Evolutionary conservation across 2,888 invertebrate species (phyloP).

Genomic region (Zaprionus obscuricornis): DNA sequence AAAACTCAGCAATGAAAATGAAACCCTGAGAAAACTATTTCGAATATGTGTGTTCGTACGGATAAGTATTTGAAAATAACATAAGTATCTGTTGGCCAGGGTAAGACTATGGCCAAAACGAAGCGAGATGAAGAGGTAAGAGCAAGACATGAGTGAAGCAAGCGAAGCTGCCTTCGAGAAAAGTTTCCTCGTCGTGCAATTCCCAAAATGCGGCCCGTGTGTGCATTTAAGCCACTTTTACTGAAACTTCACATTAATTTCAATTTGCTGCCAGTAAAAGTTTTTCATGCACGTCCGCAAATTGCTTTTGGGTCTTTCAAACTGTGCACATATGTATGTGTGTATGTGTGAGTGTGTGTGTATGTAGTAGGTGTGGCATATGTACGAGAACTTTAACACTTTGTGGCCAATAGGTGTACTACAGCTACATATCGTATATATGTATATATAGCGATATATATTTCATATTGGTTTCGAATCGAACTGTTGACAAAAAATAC

Average conservation of each 20-base stretch:
- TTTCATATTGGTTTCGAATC: conserved; percentile 15
- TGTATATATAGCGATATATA: conserved; percentile 17
- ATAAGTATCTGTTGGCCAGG: conserved; percentile 61
- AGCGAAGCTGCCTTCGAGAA: conserved; percentile 27
- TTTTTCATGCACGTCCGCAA: conserved; percentile 80
- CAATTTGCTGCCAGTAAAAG: conserved; percentile 79
- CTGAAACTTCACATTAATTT: conserved; percentile 81
- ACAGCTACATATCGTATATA: too few relatives aligned
- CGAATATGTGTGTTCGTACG: conserved; percentile 36
- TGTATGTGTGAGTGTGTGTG: conserved; percentile 4
- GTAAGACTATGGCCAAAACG: conserved; percentile 14
- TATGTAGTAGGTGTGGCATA: conserved; percentile 35
- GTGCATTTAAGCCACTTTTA: conserved; percentile 80
- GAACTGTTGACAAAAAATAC: conserved; percentile 8
- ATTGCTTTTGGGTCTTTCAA: conserved; percentile 70
- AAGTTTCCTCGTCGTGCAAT: conserved; percentile 63
- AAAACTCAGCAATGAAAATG: conserved; percentile 63
- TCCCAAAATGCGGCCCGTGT: conserved; percentile 80
- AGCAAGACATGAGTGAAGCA: not conserved
- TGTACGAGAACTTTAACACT: conserved; percentile 68
- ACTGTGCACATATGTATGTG: conserved; percentile 11
- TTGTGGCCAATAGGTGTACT: conserved; percentile 65
- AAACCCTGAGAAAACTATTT: conserved; percentile 66
- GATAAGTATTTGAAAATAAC: conserved; percentile 68
- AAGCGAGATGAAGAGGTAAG: not conserved